Evolutionary conservation across 2,113 vertebrate genomes (phyloP).

Genomic region (Lampris megalopsis): DNA sequence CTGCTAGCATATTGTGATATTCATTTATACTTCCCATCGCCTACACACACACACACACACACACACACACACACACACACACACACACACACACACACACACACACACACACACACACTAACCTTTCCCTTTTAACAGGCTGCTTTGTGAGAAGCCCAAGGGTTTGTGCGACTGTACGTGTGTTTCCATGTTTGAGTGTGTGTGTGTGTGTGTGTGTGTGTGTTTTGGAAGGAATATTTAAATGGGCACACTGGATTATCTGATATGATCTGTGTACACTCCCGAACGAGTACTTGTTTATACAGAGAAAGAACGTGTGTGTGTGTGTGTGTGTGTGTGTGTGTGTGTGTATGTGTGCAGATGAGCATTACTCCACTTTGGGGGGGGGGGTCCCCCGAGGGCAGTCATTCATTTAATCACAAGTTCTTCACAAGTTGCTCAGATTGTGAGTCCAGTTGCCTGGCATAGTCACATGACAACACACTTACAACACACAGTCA

Average conservation of each 20-base stretch:
- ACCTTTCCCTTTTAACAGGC: constrained; percentile 32
- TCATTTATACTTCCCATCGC: constrained; percentile 46
- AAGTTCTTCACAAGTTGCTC: constrained; percentile 1
- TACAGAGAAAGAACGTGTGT: neutral
- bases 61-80: constrained; percentile 16
- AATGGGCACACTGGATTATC: neutral
- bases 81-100: constrained; percentile 9
- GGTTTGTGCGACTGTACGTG: neutral
- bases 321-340: neutral
- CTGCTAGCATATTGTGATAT: constrained; percentile 57
- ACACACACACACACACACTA: constrained; percentile 40
- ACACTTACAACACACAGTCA: neutral
- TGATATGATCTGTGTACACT: neutral
- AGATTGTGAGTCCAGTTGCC: neutral
- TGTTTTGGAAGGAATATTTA: neutral
- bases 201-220: neutral
- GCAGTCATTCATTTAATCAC: constrained; percentile 41
- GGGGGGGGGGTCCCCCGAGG: neutral
- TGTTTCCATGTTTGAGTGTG: constrained; percentile 14
- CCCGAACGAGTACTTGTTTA: neutral
- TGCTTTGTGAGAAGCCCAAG: constrained; percentile 25
- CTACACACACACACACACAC: constrained; percentile 27
- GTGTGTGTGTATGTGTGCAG: neutral
- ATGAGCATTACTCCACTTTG: constrained; percentile 1
- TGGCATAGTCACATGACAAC: neutral